phyloP scores from a whole-genome alignment of 2,888 invertebrate species.

The Exocentrus adspersus region DNA sequence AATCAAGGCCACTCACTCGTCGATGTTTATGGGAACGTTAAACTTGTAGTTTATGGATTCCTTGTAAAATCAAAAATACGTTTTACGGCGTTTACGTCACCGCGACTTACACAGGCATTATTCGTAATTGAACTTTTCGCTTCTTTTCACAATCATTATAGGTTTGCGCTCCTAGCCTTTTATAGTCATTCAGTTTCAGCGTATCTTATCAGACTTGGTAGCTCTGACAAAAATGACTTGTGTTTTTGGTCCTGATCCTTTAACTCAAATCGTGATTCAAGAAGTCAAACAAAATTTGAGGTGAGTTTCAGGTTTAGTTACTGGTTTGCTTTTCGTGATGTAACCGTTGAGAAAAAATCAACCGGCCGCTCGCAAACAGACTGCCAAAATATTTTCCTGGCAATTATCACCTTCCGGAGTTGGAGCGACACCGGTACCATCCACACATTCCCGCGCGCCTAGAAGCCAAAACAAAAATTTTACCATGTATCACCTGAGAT shows the following conservation, averaged over 20 bases:
- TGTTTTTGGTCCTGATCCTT: no score
- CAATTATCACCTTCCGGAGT: conserved; percentile 9
- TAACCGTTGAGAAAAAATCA: neutral
- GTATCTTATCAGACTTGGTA: no score
- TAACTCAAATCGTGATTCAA: no score
- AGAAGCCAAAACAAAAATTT: conserved; percentile 14
- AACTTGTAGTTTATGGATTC: neutral
- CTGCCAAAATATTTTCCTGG: neutral
- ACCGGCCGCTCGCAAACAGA: neutral
- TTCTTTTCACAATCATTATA: no score
- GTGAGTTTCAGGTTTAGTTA: no score
- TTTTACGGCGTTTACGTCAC: neutral
- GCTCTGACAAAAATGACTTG: no score
- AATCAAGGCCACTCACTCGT: neutral
- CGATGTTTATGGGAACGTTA: neutral
- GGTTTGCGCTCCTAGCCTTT: no score
- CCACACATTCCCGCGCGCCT: conserved; percentile 2
- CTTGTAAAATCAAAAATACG: neutral
- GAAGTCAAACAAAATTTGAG: no score
- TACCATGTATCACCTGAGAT: conserved; percentile 26
- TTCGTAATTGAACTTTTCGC: neutral
- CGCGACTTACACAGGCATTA: neutral
- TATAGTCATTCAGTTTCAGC: no score
- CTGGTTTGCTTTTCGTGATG: neutral
- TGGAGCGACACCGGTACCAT: conserved; percentile 7